Evolutionary conservation across 2,113 vertebrate genomes (phyloP), one percentile per base, ranked within the genome.

Genomic region (Argyrosomus japonicus): DNA sequence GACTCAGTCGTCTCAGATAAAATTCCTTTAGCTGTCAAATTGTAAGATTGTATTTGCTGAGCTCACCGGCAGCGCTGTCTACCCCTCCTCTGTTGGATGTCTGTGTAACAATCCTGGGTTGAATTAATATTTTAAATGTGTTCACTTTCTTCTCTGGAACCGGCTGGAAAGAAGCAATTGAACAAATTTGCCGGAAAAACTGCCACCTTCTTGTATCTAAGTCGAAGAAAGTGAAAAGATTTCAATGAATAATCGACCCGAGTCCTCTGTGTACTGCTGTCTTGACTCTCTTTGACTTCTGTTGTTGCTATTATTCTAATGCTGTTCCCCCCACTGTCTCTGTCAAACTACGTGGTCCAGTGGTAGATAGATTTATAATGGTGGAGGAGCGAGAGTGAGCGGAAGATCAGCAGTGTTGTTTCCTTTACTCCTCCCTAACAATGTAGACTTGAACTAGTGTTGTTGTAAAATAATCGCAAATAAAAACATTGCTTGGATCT

Each of bases 361-460:
- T 91, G 89, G 79, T 93, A 88, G 86, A 86, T 93, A 89, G 90
- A 81, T 85, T 79, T 82, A 67, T 86, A 75, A 84, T n/a, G 91
- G 75, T 82, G 81, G 90, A 86, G 86, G 82, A 79, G 68, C 61
- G 75, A 78, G 70, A 78, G 70, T 75, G 70, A 88, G 84, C 2
- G 56, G 83, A 81, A 50, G 83, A 85, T 91, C 77, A 71, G 73
- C 86, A 63, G 63, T 91, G 82, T 92, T 91, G 75, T 85, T 91
- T 87, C 78, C 75, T 77, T 87, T 83, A 68, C 82, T 88, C 86
- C 88, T 83, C 83, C 58, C 86, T 84, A 86, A 90, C 85, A 57
- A 78, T 89, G 94, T 96, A 94, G 92, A 93, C 88, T 93, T 94
- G 89, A 94, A 91, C 82, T 88, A 93, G 92, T 93, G 89, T 91